phyloP scores from a whole-genome alignment of 2,797 vertebrate genomes.

The Sebastolobus altivelis region DNA sequence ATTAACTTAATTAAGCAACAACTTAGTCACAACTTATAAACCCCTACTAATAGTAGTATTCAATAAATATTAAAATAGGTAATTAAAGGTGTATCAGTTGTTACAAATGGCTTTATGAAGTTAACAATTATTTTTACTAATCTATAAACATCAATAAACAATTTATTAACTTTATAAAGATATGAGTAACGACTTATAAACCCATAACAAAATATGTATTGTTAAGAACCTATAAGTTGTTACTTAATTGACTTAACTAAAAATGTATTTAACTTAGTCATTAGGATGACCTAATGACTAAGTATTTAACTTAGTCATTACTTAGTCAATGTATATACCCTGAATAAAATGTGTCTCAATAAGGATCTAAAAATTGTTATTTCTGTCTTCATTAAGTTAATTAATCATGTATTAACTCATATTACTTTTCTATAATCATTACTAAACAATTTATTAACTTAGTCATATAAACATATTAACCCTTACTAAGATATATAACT shows the following conservation, averaged over 20 bases:
- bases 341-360: no score
- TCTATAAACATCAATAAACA: not conserved
- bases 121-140: not conserved
- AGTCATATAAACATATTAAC: no score
- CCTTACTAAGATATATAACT: no score
- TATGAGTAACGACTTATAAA: fast-evolving
- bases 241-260: not conserved
- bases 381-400: not conserved
- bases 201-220: no score
- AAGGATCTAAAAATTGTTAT: no score
- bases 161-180: not conserved
- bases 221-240: not conserved
- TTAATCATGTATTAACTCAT: not conserved
- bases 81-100: not conserved
- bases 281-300: not conserved
- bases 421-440: not conserved
- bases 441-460: not conserved
- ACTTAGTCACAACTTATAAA: not conserved
- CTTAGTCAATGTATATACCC: no score
- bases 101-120: not conserved
- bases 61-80: not conserved
- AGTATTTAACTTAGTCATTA: not conserved
- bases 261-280: not conserved
- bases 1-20: not conserved
- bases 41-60: not conserved